Evolutionary conservation across 1,140 invertebrate genomes (phyloP), one percentile per base, ranked within the genome.

Genomic region (Sycophaga agraensis): DNA sequence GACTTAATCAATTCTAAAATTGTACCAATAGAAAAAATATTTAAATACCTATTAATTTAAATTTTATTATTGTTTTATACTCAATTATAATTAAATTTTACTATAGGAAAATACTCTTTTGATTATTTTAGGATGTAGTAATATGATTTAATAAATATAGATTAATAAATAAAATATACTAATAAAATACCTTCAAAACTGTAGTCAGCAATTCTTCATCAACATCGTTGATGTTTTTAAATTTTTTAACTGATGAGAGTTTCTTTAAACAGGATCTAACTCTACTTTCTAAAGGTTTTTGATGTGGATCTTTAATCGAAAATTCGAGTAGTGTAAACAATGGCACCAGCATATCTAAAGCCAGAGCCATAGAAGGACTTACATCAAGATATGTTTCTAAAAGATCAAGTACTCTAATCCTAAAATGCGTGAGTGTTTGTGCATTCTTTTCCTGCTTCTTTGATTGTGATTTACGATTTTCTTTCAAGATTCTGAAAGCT

Each of bases 311-410:
- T 67, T 86, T 84, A 48, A 89, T 86, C 60, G 85, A 84, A 70
- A 85, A 87, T 71, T 90, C 87, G 2, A 90, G 67, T 53, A 85
- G 79, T 61, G 84, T 81, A 26, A 87, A 86, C 1, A 91, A 68
- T 0, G 88, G 85, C 1, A 86, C 74, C 39, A 90, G 83, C 78
- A 89, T 87, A 59, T 86, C 85, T n/a, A 90, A 69, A 34, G 83
- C 82, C 16, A 88, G 75, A 37, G 84, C 79, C 84, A 91, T 85
- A 1, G 84, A 81, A 6, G 88, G 87, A 42, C 83, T 82, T 51
- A 85, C 86, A 59, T 89, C 87, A 39, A 89, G 69, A 72, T 89
- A 90, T 59, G 85, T 87, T 62, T 89, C 86, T 14, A 90, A 74
- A 14, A 91, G 79, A 82, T 90, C 89, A 45, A 90, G 79, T 22